phyloP scores from a whole-genome alignment of 2,113 vertebrate genomes.

The Heliornis fulica region DNA sequence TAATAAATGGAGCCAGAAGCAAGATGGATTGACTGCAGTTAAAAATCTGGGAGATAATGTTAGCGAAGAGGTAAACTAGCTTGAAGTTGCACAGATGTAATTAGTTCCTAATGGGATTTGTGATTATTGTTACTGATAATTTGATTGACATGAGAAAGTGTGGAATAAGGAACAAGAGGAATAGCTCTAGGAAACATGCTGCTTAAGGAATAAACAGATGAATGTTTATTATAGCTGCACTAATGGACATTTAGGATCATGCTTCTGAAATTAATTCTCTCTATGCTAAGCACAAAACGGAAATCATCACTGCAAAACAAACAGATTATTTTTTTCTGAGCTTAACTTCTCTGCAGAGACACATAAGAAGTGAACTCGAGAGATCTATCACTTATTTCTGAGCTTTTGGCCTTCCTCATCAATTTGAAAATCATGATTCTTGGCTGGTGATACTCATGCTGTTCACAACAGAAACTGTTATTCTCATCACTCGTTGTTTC shows the following conservation, averaged over 20 bases:
- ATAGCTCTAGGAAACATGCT: neutral
- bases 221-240: neutral
- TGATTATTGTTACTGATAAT: slow-evolving; percentile 65
- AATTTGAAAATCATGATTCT: neutral
- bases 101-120: slow-evolving; percentile 53
- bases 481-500: too few species aligned
- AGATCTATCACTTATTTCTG: neutral
- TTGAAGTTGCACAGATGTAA: slow-evolving; percentile 34
- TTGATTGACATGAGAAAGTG: slow-evolving; percentile 34
- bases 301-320: slow-evolving; percentile 1
- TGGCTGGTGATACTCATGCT: neutral
- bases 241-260: slow-evolving; percentile 4
- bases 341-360: neutral
- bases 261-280: slow-evolving; percentile 4
- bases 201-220: slow-evolving; percentile 2
- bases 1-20: slow-evolving; percentile 18
- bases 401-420: neutral
- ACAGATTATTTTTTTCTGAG: neutral
- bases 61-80: slow-evolving; percentile 35
- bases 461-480: too few species aligned
- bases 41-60: slow-evolving; percentile 1
- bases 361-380: neutral
- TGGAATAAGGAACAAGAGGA: neutral
- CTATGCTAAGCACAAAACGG: neutral
- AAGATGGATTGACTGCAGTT: slow-evolving; percentile 16